A percentile compares a stretch with the other conserved stretches of the same genome.
phyloP scores from a whole-genome alignment of 2,113 vertebrate genomes.

The Ammospiza caudacuta region DNA sequence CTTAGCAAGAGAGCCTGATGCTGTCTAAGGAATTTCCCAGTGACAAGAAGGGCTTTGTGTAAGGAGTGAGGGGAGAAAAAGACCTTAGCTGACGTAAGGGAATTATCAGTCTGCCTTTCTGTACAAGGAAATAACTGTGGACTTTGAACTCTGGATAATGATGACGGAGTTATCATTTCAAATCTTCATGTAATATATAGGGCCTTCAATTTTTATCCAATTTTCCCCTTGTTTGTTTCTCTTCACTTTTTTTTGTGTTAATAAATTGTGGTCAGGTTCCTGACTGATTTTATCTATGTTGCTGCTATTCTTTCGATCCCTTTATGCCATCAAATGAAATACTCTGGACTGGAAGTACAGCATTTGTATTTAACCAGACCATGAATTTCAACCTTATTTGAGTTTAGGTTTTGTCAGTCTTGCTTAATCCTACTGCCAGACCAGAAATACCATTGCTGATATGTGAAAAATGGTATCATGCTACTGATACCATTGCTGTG shows the following conservation, averaged over 20 bases:
- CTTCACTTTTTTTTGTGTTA: neutral
- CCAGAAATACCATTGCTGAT: neutral
- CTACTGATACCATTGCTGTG: neutral
- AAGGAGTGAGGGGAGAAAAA: constrained; percentile 30
- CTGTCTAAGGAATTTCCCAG: constrained; percentile 71
- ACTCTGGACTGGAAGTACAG: neutral
- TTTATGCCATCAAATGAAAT: neutral
- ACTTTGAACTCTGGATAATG: constrained; percentile 53
- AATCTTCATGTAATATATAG: neutral
- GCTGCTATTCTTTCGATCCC: neutral
- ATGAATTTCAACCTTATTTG: neutral
- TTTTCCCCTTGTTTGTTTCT: neutral
- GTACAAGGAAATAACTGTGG: constrained; percentile 6
- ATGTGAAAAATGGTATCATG: neutral
- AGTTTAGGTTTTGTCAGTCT: neutral
- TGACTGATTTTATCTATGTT: neutral
- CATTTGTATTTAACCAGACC: neutral
- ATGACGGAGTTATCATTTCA: neutral
- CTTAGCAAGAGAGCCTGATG: constrained; percentile 63
- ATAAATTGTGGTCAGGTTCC: neutral
- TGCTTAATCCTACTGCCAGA: neutral
- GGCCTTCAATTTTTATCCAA: constrained; percentile 3
- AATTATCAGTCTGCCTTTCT: constrained; percentile 58
- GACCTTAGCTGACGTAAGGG: constrained; percentile 39
- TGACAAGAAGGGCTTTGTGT: constrained; percentile 76